Conservation (phyloP, 1,140 invertebrate species). For the Cryptotermes secundus region DNA sequence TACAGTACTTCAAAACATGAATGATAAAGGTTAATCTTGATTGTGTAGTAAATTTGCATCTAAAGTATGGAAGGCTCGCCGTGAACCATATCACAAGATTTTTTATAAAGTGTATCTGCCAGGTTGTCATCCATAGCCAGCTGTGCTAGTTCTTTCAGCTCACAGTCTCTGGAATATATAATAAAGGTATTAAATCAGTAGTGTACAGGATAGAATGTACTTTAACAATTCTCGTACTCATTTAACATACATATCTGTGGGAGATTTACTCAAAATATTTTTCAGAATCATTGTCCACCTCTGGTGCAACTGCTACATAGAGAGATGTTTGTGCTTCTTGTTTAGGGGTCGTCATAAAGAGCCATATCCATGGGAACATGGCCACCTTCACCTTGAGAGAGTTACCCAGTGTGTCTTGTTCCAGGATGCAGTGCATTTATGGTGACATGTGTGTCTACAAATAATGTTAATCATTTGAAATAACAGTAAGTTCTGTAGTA, state of each 20-base stretch:
- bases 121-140: conserved; percentile 29
- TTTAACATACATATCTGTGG: too few relatives aligned
- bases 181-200: neutral
- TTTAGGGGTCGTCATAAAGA: conserved; percentile 45
- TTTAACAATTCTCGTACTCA: too few relatives aligned
- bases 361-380: conserved; percentile 41
- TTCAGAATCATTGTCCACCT: conserved; percentile 45
- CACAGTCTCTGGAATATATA: conserved; percentile 29
- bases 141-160: conserved; percentile 25
- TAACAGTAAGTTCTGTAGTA: too few relatives aligned
- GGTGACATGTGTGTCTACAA: conserved; percentile 41
- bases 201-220: neutral
- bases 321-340: conserved; percentile 47
- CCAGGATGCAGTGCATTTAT: conserved; percentile 53
- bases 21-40: too few relatives aligned
- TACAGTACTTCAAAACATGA: too few relatives aligned
- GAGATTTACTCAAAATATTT: conserved; percentile 44
- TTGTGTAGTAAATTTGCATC: neutral
- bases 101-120: conserved; percentile 31
- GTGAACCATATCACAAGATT: conserved; percentile 30
- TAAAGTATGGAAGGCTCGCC: neutral
- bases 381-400: conserved; percentile 26
- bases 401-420: conserved; percentile 28
- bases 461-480: conserved; percentile 26
- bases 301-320: conserved; percentile 46